These are phyloP conservation scores for Tenthredo scrophulariae DNA, from an alignment of 2,888 invertebrate genomes.

Conservation along the genomic window DNA sequence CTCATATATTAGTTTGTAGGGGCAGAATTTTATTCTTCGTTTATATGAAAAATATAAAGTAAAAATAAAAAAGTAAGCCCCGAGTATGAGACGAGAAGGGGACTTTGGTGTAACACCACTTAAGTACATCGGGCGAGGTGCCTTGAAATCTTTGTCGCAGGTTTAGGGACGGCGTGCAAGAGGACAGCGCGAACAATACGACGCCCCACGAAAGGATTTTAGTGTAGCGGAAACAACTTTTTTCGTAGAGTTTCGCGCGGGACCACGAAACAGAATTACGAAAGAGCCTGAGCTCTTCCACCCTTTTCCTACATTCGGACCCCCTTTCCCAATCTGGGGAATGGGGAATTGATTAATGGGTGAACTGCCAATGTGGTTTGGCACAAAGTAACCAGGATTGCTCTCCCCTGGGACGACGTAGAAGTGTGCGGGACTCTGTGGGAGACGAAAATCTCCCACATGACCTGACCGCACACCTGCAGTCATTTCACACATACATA, in stretches of 20 bases:
- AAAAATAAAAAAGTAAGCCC: constrained; percentile 38
- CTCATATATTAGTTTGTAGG: background rate
- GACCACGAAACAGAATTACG: constrained; percentile 70
- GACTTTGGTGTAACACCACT: constrained; percentile 46
- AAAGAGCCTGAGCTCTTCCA: constrained; percentile 55
- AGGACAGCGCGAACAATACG: constrained; percentile 49
- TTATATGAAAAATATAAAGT: constrained; percentile 1
- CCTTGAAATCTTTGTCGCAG: constrained; percentile 46
- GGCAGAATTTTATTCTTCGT: background rate
- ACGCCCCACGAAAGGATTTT: constrained; percentile 68
- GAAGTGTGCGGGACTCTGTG: constrained; percentile 34
- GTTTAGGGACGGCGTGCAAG: constrained; percentile 23
- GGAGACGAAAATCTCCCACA: constrained; percentile 38
- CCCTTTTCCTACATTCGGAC: background rate
- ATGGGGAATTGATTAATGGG: constrained; percentile 71
- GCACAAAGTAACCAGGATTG: constrained; percentile 56
- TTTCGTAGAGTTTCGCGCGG: constrained; percentile 66
- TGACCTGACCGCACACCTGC: constrained; percentile 40
- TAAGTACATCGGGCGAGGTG: constrained; percentile 38
- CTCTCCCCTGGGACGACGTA: constrained; percentile 35
- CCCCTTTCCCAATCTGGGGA: constrained; percentile 55
- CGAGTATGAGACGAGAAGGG: constrained; percentile 56
- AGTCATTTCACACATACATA: background rate
- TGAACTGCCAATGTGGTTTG: constrained; percentile 68
- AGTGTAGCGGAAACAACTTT: constrained; percentile 69